phyloP scores from a whole-genome alignment of 2,888 invertebrate genomes.

The Steinernema scapterisci region DNA sequence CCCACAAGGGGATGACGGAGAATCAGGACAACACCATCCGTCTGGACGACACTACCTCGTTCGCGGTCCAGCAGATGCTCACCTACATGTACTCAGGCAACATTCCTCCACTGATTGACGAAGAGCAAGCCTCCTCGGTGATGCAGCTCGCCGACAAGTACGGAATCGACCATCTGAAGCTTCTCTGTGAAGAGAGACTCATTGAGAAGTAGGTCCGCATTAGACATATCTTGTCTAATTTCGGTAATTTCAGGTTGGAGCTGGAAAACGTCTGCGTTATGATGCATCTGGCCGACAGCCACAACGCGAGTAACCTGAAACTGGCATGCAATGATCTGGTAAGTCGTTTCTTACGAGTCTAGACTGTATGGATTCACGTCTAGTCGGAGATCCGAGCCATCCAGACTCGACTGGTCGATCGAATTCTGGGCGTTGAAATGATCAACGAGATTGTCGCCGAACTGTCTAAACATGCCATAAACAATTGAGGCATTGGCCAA shows the following conservation, averaged over 20 bases:
- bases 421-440: not conserved
- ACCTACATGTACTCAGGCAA: conserved; percentile 41
- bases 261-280: conserved; percentile 58
- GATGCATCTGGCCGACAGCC: conserved; percentile 58
- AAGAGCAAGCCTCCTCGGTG: conserved; percentile 49
- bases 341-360: too few relatives aligned
- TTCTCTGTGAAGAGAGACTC: conserved; percentile 58
- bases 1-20: conserved; percentile 53
- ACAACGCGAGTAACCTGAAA: conserved; percentile 56
- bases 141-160: conserved; percentile 67
- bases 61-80: conserved; percentile 60
- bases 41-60: conserved; percentile 53
- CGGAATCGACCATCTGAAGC: conserved; percentile 61
- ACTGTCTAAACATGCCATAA: too few relatives aligned
- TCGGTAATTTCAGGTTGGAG: conserved; percentile 41
- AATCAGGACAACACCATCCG: conserved; percentile 38
- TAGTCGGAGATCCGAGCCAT: not conserved
- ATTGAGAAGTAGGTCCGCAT: conserved; percentile 38
- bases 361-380: not conserved
- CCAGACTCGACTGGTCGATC: not conserved
- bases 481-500: too few relatives aligned
- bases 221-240: conserved; percentile 14
- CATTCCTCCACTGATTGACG: conserved; percentile 44
- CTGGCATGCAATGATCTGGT: conserved; percentile 57
- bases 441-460: conserved; percentile 24